Evolutionary conservation across 2,888 invertebrate genomes (phyloP).

Genomic region (Acronicta psi): DNA sequence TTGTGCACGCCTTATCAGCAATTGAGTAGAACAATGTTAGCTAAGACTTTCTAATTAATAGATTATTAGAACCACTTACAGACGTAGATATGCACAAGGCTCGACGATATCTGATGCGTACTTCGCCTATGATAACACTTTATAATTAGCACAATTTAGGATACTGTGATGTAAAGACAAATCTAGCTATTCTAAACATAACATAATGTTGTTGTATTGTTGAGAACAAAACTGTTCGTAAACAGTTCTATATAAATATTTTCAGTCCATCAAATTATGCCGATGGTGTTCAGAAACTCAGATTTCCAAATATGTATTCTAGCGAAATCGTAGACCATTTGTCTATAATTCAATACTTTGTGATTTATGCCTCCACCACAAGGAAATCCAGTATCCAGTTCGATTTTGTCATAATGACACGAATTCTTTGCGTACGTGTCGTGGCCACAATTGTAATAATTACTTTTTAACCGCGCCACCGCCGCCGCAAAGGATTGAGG

Average conservation of each 20-base stretch:
- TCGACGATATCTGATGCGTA: slow-evolving; percentile 22
- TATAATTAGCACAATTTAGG: no score
- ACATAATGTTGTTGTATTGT: no score
- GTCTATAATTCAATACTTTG: slow-evolving; percentile 23
- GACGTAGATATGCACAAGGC: slow-evolving; percentile 12
- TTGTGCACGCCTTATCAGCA: slow-evolving; percentile 34
- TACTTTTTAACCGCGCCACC: slow-evolving; percentile 56
- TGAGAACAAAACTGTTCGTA: no score
- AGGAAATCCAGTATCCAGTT: slow-evolving; percentile 27
- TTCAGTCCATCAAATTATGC: no score
- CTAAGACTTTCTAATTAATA: slow-evolving; percentile 21
- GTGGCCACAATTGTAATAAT: slow-evolving; percentile 54
- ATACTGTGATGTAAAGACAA: no score
- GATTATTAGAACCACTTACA: slow-evolving; percentile 25
- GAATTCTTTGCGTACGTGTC: slow-evolving; percentile 45
- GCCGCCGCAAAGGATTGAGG: slow-evolving; percentile 56
- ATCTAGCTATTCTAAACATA: no score
- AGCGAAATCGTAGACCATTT: slow-evolving; percentile 4
- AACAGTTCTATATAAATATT: not conserved
- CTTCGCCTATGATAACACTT: no score
- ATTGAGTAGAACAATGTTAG: slow-evolving; percentile 7
- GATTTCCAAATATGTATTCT: not conserved
- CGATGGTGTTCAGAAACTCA: no score
- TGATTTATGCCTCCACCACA: slow-evolving; percentile 8
- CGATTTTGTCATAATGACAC: slow-evolving; percentile 33